Percentiles rank a stretch among this genome's conserved stretches.
These are phyloP conservation scores for Scytalopus superciliaris DNA, from an alignment of 2,113 vertebrate species.

Conservation along the genomic window DNA sequence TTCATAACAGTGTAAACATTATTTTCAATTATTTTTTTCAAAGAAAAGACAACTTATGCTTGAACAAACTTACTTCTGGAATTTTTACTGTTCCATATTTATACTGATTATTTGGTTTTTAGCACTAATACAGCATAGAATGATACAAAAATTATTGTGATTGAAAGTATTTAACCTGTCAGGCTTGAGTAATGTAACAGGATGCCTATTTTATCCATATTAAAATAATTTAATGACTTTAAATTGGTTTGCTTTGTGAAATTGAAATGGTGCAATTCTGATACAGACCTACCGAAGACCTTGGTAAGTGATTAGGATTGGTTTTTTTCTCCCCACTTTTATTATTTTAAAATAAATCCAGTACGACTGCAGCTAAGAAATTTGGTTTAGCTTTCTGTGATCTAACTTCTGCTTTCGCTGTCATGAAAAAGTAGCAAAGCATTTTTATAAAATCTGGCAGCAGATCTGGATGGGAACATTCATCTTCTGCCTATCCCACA, in stretches of 20 bases:
- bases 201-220: neutral
- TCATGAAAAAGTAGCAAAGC: neutral
- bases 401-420: neutral
- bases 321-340: accelerated
- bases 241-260: neutral
- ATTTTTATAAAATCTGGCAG: neutral
- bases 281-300: neutral
- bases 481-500: neutral
- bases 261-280: neutral
- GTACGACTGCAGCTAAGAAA: neutral
- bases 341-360: neutral
- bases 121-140: neutral
- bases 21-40: neutral
- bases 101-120: neutral
- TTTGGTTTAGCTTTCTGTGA: neutral
- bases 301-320: neutral
- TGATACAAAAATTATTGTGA: neutral
- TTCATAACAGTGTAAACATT: neutral
- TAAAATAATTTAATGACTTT: neutral
- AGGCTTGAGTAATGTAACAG: neutral
- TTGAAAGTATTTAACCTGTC: neutral
- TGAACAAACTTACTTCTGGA: neutral
- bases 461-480: neutral
- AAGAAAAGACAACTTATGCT: neutral
- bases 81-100: neutral